Base-by-base conservation (phyloP, 2,113 vertebrate species). In the Micromys minutus region DNA sequence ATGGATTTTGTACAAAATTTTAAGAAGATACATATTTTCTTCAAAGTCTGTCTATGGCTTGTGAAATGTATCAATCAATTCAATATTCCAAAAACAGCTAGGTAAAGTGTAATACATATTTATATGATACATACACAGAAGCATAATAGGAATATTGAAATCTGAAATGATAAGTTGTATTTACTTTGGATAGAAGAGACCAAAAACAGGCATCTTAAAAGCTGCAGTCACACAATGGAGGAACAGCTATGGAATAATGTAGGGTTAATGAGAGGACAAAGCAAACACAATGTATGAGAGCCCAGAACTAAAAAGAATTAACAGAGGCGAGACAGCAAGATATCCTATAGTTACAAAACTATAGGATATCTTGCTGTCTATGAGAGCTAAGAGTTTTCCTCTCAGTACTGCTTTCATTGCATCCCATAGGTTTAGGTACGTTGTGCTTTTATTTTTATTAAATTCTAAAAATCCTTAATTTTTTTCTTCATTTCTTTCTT, bases 71-170 rank as follows among this genome's bases (percentile, higher is more conserved):
- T 83, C 36, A 29, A 61, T 83, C 55, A 83, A 61, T 59, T 52
- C 19, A 65, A 26, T 36, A 39, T 83, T 72, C 1, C 36, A 95
- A 75, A 47, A 52, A 74, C 42, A 79, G 36, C 16, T 83, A 83
- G 81, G 26, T 94, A 24, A 89, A 69, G 91, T 86, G 9, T 57
- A 26, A 39, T 86, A 86, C 16, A 21, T 45, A 94, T 76, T 90
- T 84, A 65, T 11, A 79, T 16, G 81, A 83, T 24, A 19, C 17
- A 7, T 75, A 77, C 67, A 50, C 5, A 93, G n/a, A 89, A 61
- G 21, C 71, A 65, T 3, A 90, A 87, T 39, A 93, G 57, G 63
- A 31, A 93, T 34, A 75, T 47, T 92, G 11, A 88, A 90, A 67
- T 75, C 19, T 59, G 31, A 1, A 50, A 69, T 59, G 83, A 3